A percentile compares a stretch with the other conserved stretches of the same genome.
Conservation (phyloP, 2,888 invertebrate species). For the Melitaea athalia region DNA sequence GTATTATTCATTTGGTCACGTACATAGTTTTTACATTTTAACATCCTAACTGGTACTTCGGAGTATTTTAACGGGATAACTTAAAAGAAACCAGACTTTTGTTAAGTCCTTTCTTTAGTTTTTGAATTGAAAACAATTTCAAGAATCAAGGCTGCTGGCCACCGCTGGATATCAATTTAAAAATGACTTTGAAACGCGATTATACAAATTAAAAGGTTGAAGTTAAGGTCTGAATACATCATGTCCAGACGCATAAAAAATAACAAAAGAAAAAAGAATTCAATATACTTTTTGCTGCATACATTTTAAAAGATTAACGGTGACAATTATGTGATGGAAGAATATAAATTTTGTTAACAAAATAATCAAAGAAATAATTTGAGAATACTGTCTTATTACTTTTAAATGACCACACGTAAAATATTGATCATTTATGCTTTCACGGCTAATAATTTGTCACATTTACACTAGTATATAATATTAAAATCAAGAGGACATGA, state of each 20-base stretch:
- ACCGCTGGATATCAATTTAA: slow-evolving; percentile 63
- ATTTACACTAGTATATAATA: neutral
- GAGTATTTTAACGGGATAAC: slow-evolving; percentile 5
- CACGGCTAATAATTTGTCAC: neutral
- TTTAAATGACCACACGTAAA: neutral
- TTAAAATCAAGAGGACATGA: neutral
- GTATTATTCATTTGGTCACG: slow-evolving; percentile 8
- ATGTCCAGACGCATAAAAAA: neutral
- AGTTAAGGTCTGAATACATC: neutral
- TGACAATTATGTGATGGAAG: neutral
- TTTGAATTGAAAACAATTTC: slow-evolving; percentile 50
- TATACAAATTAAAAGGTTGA: neutral
- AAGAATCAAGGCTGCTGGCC: slow-evolving; percentile 46
- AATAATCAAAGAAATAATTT: neutral
- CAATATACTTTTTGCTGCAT: neutral
- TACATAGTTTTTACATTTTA: slow-evolving; percentile 2
- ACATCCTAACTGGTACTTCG: slow-evolving; percentile 4
- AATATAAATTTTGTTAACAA: neutral
- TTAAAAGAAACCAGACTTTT: slow-evolving; percentile 32
- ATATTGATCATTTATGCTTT: neutral
- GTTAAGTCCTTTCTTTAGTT: slow-evolving; percentile 46
- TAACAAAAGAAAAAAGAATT: neutral
- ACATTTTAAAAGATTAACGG: neutral
- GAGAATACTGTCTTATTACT: neutral
- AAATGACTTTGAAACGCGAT: slow-evolving; percentile 57